These are phyloP conservation scores for Oenanthe melanoleuca DNA, from an alignment of 2,113 vertebrate species.

Conservation along the genomic window DNA sequence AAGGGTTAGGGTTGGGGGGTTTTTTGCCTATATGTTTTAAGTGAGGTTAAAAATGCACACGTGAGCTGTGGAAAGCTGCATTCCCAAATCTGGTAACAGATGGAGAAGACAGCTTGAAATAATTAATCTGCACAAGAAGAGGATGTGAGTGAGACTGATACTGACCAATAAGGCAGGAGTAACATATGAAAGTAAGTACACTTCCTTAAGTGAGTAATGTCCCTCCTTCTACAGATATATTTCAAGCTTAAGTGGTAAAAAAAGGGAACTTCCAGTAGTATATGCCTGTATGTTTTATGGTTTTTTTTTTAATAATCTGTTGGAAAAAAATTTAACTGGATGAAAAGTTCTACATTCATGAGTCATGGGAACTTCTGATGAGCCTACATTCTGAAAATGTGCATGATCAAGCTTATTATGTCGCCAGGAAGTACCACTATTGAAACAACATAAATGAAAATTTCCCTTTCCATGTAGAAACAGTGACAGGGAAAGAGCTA, in stretches of 20 bases:
- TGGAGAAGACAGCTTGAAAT: not conserved
- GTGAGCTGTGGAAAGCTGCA: not conserved
- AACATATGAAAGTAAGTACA: not conserved
- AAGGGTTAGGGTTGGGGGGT: accelerated
- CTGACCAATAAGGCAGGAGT: not conserved
- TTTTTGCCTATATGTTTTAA: not conserved
- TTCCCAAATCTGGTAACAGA: not conserved
- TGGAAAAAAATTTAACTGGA: not conserved
- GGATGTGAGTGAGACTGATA: not conserved
- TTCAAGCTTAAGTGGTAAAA: not conserved
- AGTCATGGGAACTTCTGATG: not conserved
- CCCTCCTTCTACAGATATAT: not conserved
- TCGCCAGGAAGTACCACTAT: not conserved
- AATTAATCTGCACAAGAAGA: not conserved
- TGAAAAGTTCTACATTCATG: not conserved
- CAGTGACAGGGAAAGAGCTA: not conserved
- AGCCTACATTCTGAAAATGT: not conserved
- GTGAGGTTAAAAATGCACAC: not conserved
- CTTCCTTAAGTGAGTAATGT: not conserved
- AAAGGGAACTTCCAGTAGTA: not conserved
- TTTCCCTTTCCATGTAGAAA: not conserved
- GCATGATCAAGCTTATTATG: not conserved
- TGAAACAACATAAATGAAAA: not conserved
- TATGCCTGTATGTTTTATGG: too few relatives aligned
- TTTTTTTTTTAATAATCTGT: not conserved